Percentiles rank a stretch among this genome's conserved stretches.
These are phyloP conservation scores for Zaprionus kolodkinae DNA, from an alignment of 1,140 invertebrate genomes.

Conservation along the genomic window DNA sequence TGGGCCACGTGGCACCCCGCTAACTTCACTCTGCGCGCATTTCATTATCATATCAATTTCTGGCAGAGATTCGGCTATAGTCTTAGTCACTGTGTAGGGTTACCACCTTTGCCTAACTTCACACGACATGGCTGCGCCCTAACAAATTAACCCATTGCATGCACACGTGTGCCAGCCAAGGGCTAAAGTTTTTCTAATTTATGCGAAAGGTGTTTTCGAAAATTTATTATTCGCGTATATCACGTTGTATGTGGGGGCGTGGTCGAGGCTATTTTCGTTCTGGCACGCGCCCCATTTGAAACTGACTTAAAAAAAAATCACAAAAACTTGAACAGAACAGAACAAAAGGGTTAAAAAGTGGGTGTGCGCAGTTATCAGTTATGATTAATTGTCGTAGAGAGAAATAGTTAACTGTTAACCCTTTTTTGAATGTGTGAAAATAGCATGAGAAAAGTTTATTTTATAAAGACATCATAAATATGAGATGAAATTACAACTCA, in stretches of 20 bases:
- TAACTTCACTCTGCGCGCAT: conserved; percentile 33
- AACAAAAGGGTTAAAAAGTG: conserved; percentile 55
- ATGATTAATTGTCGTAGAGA: conserved; percentile 53
- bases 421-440: background rate
- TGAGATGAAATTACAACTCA: background rate
- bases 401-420: background rate
- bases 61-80: conserved; percentile 68
- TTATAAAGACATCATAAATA: conserved; percentile 1
- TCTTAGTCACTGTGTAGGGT: conserved; percentile 38
- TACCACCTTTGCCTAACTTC: background rate
- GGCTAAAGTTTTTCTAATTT: conserved; percentile 68
- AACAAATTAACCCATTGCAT: conserved; percentile 82
- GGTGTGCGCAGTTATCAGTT: conserved; percentile 56
- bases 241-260: conserved; percentile 53
- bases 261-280: conserved; percentile 62
- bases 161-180: conserved; percentile 41
- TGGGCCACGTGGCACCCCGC: background rate
- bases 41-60: conserved; percentile 83
- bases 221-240: conserved; percentile 66
- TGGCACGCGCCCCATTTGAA: conserved; percentile 63
- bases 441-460: background rate
- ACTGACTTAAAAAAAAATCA: conserved; percentile 37
- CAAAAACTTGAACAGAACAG: background rate
- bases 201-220: conserved; percentile 78
- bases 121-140: conserved; percentile 48